Evolutionary conservation across 1,140 invertebrate species (phyloP).

Genomic region (Cotesia chilonis): DNA sequence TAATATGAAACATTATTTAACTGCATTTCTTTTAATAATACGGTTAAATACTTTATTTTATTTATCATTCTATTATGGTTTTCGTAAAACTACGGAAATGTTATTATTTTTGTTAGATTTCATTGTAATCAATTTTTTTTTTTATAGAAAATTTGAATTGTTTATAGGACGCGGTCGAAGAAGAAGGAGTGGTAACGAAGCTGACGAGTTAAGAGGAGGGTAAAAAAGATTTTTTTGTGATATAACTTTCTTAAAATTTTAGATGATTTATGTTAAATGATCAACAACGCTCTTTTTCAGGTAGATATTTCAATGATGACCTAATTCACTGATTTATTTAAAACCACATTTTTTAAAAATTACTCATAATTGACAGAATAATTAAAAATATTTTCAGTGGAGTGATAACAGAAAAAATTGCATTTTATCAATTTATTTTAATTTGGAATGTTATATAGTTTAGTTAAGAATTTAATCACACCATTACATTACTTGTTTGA

Average conservation of each 20-base stretch:
- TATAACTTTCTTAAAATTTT: background rate
- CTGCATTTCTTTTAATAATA: background rate
- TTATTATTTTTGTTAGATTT: too few relatives aligned
- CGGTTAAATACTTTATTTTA: background rate
- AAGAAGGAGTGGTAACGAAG: constrained; percentile 52
- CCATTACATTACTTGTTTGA: too few relatives aligned
- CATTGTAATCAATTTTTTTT: constrained; percentile 6
- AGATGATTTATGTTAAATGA: too few relatives aligned
- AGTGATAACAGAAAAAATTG: too few relatives aligned
- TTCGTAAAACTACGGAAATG: too few relatives aligned
- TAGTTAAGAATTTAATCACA: too few relatives aligned
- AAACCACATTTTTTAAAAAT: background rate
- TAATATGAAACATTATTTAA: too few relatives aligned
- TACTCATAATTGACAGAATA: too few relatives aligned
- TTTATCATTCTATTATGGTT: too few relatives aligned
- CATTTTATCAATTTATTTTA: too few relatives aligned
- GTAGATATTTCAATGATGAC: constrained; percentile 9
- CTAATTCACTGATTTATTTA: constrained; percentile 6
- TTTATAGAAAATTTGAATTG: constrained; percentile 33
- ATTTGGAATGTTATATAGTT: too few relatives aligned
- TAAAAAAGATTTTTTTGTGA: constrained; percentile 35
- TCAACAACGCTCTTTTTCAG: background rate
- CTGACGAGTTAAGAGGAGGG: constrained; percentile 49
- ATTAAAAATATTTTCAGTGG: too few relatives aligned
- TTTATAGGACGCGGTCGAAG: constrained; percentile 57